Conservation (phyloP, 2,888 invertebrate species). For the Cetonia aurata region DNA sequence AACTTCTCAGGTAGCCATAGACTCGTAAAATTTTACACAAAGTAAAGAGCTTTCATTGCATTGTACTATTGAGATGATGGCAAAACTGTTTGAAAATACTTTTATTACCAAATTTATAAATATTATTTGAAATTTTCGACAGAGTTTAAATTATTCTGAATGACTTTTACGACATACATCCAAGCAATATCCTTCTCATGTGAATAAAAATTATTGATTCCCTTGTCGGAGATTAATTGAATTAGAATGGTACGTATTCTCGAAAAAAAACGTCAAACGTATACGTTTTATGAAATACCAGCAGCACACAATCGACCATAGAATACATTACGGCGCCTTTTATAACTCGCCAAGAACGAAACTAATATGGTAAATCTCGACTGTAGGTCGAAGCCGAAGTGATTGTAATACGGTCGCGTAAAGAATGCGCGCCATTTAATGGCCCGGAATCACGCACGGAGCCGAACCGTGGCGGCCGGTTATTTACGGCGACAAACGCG, state of each 20-base stretch:
- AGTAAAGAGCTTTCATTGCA: too few species aligned
- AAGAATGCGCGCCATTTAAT: conserved; percentile 41
- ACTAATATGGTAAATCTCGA: conserved; percentile 39
- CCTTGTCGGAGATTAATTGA: conserved; percentile 28
- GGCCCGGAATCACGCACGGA: conserved; percentile 45
- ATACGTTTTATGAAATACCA: conserved; percentile 34
- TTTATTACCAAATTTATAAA: too few species aligned
- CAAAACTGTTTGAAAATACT: too few species aligned
- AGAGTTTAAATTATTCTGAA: not conserved
- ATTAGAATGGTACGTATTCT: conserved; percentile 26
- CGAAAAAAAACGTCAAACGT: conserved; percentile 23
- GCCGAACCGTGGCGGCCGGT: conserved; percentile 7
- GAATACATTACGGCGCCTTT: conserved; percentile 35
- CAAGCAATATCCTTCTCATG: not conserved
- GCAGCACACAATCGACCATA: conserved; percentile 27
- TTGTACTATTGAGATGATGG: too few species aligned
- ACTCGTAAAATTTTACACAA: too few species aligned
- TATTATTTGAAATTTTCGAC: too few species aligned
- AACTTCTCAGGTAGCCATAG: too few species aligned
- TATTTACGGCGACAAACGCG: conserved; percentile 43
- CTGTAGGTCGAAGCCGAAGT: conserved; percentile 22
- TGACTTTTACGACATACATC: conserved; percentile 23
- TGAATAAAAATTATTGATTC: conserved; percentile 11
- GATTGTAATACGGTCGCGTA: conserved; percentile 24
- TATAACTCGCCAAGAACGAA: conserved; percentile 15